phyloP scores from a whole-genome alignment of 2,797 vertebrate species.

The Chelonia mydas region DNA sequence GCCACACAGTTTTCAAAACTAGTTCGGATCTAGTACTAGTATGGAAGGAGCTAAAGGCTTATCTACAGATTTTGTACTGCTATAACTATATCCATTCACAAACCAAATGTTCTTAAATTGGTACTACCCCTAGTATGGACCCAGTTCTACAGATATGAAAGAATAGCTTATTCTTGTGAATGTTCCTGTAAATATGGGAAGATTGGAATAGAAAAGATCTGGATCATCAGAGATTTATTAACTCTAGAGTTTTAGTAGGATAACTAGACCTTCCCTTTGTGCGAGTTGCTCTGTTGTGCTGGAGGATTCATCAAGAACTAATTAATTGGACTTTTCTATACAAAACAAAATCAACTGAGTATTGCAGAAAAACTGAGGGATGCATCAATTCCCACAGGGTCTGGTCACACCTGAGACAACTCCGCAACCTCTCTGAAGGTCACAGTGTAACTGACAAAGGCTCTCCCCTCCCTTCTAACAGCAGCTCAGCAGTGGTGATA shows the following conservation, averaged over 20 bases:
- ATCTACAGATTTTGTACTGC: background rate
- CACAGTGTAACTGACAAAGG: background rate
- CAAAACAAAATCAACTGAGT: background rate
- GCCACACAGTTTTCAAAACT: background rate
- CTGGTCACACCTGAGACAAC: background rate
- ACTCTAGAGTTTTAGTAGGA: background rate
- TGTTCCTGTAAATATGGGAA: background rate
- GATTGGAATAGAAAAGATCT: no score
- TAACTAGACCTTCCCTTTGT: background rate
- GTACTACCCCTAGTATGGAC: background rate
- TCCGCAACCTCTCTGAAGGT: background rate
- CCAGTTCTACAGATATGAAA: background rate
- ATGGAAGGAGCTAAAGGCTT: background rate
- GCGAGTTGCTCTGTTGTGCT: background rate
- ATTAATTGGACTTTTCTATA: background rate
- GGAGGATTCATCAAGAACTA: background rate
- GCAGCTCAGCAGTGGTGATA: background rate
- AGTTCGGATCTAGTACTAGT: background rate
- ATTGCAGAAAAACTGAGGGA: background rate
- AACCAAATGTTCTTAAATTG: background rate
- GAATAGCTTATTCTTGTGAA: background rate
- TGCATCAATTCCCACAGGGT: background rate
- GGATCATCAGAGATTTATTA: background rate
- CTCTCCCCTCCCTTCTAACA: background rate
- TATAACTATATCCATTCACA: background rate